A percentile compares a stretch with the other conserved stretches of the same genome.
These are phyloP conservation scores for Panthera uncia DNA, from an alignment of 2,113 vertebrate species.

Conservation along the genomic window DNA sequence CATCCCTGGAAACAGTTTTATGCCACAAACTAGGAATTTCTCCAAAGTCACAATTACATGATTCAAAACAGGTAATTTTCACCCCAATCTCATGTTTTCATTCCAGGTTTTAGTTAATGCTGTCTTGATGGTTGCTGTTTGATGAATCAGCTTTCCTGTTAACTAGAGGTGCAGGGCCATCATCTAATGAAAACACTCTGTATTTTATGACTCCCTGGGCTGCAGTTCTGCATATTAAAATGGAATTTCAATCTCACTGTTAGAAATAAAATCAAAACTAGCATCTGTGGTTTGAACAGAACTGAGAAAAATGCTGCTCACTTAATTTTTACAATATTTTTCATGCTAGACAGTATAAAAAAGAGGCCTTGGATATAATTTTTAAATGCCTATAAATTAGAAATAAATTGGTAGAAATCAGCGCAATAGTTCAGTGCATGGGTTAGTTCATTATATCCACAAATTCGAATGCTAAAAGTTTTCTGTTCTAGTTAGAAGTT, in stretches of 20 bases:
- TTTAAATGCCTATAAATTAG: slow-evolving; percentile 76
- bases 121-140: slow-evolving; percentile 77
- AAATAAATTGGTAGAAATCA: slow-evolving; percentile 78
- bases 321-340: slow-evolving; percentile 86
- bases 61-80: slow-evolving; percentile 68
- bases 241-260: slow-evolving; percentile 86
- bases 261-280: slow-evolving; percentile 88
- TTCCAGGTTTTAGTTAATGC: slow-evolving; percentile 71
- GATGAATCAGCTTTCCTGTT: slow-evolving; percentile 86
- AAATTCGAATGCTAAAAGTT: slow-evolving; percentile 58
- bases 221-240: slow-evolving; percentile 88
- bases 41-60: slow-evolving; percentile 64
- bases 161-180: slow-evolving; percentile 84
- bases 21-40: slow-evolving; percentile 59
- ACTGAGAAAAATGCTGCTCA: slow-evolving; percentile 81
- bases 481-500: slow-evolving; percentile 68
- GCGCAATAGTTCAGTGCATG: slow-evolving; percentile 58
- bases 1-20: slow-evolving; percentile 67
- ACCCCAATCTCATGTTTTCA: slow-evolving; percentile 64
- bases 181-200: slow-evolving; percentile 87
- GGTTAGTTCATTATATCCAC: slow-evolving; percentile 66
- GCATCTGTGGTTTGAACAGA: slow-evolving; percentile 86
- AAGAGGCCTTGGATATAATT: slow-evolving; percentile 70
- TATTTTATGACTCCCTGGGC: slow-evolving; percentile 86
- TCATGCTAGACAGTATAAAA: slow-evolving; percentile 74